Evolutionary conservation across 2,113 vertebrate species (phyloP).

Genomic region (Naja naja): DNA sequence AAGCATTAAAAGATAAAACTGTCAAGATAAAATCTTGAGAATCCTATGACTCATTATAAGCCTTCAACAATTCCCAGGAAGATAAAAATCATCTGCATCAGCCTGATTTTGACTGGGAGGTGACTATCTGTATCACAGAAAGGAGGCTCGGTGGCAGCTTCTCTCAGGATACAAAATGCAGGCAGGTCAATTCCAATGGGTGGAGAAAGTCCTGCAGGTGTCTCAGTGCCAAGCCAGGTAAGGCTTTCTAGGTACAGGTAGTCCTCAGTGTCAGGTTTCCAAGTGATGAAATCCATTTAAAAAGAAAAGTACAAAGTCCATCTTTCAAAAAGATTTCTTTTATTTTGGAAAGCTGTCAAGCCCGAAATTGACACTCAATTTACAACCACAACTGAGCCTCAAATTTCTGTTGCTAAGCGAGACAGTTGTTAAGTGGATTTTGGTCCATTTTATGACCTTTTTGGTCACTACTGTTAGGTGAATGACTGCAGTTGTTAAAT

Average conservation of each 20-base stretch:
- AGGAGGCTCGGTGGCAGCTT: not conserved
- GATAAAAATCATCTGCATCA: not conserved
- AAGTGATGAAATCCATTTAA: too few species aligned
- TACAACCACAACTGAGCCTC: not conserved
- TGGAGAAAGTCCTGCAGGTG: not conserved
- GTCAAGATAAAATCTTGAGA: not conserved
- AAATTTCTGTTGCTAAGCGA: not conserved
- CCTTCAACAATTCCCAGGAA: not conserved
- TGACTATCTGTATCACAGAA: not conserved
- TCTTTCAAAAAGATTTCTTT: too few species aligned
- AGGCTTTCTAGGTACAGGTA: not conserved
- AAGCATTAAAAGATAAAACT: not conserved
- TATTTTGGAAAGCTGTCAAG: too few species aligned
- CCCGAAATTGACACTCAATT: too few species aligned
- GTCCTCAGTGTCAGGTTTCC: not conserved
- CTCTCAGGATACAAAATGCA: not conserved
- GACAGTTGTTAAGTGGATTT: not conserved
- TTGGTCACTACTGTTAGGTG: not conserved
- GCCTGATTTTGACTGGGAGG: not conserved
- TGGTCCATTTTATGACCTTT: not conserved
- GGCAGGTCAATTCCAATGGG: not conserved
- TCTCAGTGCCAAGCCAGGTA: not conserved
- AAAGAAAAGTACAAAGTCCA: too few species aligned
- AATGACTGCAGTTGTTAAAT: not conserved
- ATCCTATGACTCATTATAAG: not conserved